Evolutionary conservation across 2,113 vertebrate genomes (phyloP).

Genomic region (Macroglossus sobrinus): DNA sequence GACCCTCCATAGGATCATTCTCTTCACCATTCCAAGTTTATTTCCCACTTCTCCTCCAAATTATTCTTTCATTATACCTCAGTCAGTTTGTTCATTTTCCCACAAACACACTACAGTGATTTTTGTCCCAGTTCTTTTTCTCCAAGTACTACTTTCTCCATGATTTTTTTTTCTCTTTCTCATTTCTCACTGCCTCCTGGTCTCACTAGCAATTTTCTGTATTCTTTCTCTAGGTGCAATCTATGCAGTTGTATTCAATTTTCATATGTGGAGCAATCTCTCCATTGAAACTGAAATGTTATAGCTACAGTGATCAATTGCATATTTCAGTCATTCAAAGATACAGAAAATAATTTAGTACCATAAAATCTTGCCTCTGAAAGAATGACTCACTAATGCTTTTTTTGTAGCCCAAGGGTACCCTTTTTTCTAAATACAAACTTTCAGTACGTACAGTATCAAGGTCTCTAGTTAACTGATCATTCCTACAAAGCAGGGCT

Average conservation of each 20-base stretch:
- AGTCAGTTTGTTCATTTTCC: background rate
- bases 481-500: constrained; percentile 29
- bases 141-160: background rate
- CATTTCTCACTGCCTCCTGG: background rate
- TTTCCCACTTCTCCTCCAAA: background rate
- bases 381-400: constrained; percentile 30
- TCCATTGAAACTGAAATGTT: constrained; percentile 14
- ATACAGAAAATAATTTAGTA: constrained; percentile 66
- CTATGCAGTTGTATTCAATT: constrained; percentile 36
- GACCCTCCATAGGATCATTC: background rate
- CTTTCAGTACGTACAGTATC: background rate
- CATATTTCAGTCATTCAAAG: constrained; percentile 55
- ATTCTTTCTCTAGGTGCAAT: constrained; percentile 3
- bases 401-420: constrained; percentile 26
- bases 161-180: background rate
- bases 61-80: background rate
- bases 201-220: constrained; percentile 3
- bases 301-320: constrained; percentile 11
- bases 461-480: constrained; percentile 37
- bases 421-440: constrained; percentile 44
- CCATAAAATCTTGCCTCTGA: constrained; percentile 48
- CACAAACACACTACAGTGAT: background rate
- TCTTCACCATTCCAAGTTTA: background rate
- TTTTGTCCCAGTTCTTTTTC: background rate
- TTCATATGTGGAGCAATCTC: constrained; percentile 38